Base-by-base conservation (phyloP, 1,140 invertebrate species). In the Tigriopus japonicus region DNA sequence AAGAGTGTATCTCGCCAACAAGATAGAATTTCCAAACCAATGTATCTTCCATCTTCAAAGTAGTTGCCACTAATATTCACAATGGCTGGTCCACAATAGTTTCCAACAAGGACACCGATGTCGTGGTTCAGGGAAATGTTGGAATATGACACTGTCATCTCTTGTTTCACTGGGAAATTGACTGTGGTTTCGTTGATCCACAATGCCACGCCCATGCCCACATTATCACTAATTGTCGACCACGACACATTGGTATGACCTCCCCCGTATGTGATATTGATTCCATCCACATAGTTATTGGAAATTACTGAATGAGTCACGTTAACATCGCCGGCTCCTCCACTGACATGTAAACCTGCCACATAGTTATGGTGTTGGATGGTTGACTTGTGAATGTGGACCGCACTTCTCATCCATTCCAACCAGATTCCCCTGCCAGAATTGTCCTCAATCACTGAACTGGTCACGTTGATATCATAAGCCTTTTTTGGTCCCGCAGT, bases 261-360 rank as follows among this genome's bases (percentile, higher is more conserved):
- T 0, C 92, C 91, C 1, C 86, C 84, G 61, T 88, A 87, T 0
- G 90, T 93, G 6, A 69, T 61, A 19, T 77, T 76, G 9, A 78
- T 68, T 13, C 80, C 80, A 67, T 80, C 77, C 7, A 77, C 94
- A 67, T 83, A 79, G 70, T 98, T 99, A 65, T 89, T 85, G 0
- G 80, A 82, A 42, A 98, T 85, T 66, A 83, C 78, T 62, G 86
- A 89, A 64, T 83, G 80, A 6, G 91, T 94, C 1, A 99, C 78
- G 67, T 97, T 91, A 0, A 98, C 80, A 68, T 93, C 85, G n/a
- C 87, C 87, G 0, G 82, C 85, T 0, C 92, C 92, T 63, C 76
- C 81, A 0, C 81, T 73, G 5, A 96, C 78, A 67, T 93, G 86
- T 7, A 95, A 74, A 1, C 91, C 92, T 7, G 87, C 87, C 9